phyloP scores from a whole-genome alignment of 2,113 vertebrate species.

The Sylvicapra grimmia region DNA sequence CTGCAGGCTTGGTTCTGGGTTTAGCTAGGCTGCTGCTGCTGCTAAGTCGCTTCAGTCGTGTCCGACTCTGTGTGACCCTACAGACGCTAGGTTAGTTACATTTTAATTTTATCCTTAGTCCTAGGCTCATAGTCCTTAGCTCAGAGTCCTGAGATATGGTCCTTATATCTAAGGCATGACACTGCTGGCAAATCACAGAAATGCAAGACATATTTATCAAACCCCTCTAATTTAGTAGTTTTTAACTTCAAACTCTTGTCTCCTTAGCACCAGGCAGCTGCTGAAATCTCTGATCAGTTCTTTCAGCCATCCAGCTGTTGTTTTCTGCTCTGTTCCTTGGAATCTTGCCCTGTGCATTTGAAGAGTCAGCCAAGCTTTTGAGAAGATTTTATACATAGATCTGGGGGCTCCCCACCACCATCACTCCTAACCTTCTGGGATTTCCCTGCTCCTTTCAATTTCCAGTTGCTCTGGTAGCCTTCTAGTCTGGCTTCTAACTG shows the following conservation, averaged over 20 bases:
- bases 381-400: conserved; percentile 19
- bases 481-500: not conserved
- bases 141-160: not conserved
- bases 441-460: not conserved
- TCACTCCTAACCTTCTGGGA: not conserved
- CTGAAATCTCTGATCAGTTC: not conserved
- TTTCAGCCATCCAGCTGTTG: not conserved
- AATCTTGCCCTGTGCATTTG: conserved; percentile 11
- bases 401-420: not conserved
- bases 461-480: not conserved
- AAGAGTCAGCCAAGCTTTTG: conserved; percentile 26
- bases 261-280: not conserved
- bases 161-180: not conserved
- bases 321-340: conserved; percentile 25
- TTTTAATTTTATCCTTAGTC: not conserved
- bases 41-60: not conserved
- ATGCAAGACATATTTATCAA: not conserved
- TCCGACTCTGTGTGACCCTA: too few relatives aligned
- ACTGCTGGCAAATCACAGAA: not conserved
- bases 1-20: not conserved
- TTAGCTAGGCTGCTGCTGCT: not conserved
- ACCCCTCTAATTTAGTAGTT: not conserved
- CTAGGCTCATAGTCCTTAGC: not conserved
- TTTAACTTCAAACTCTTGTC: not conserved
- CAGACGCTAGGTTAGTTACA: not conserved